Evolutionary conservation across 2,888 invertebrate species (phyloP), one percentile per base, ranked within the genome.

Genomic region (Tortrix viridana): DNA sequence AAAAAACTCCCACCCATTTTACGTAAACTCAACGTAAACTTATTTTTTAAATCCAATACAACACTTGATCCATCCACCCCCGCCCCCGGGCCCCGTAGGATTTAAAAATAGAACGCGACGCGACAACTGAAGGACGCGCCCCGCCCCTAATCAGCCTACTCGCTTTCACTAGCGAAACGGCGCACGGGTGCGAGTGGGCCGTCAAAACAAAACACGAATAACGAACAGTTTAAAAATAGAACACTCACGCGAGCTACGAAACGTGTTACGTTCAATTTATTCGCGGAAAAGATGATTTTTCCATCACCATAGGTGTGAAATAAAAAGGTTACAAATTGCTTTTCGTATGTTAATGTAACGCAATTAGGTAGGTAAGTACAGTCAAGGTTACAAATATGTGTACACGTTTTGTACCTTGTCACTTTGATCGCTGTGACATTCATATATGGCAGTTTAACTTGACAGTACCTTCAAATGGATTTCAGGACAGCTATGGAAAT

Each of bases 91-190:
- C 68, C 68, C 72, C 73, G 69, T 67, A 48, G 32, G 9, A 60
- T 50, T 72, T 80, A 81, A 71, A 82, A 79, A 81, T 82, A 82
- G 82, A 76, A 74, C 77, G 75, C 74, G 76, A 77, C 73, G 65
- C 85, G 86, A 84, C 88, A 85, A 86, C 80, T 85, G 89, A 89
- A 90, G 90, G 89, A 87, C 89, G 86, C 76, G 63, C 67, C 67
- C 62, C 68, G 77, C 75, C 78, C 74, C 74, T 63, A 75, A 70
- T 74, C 74, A 49, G 57, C 60, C 32, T 43, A n/a, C 68, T 70
- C 52, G 77, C 79, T 72, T 80, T 32, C 72, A 78, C 80, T 53
- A 76, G 67, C 78, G 9, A 60, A 46, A 12, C 56, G 38, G 62
- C 32, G 26, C 20, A 16, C 49, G 69, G 26, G 67, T 37, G 75